These are phyloP conservation scores for Balanococcus diminutus DNA, from an alignment of 2,888 invertebrate species.

Conservation along the genomic window DNA sequence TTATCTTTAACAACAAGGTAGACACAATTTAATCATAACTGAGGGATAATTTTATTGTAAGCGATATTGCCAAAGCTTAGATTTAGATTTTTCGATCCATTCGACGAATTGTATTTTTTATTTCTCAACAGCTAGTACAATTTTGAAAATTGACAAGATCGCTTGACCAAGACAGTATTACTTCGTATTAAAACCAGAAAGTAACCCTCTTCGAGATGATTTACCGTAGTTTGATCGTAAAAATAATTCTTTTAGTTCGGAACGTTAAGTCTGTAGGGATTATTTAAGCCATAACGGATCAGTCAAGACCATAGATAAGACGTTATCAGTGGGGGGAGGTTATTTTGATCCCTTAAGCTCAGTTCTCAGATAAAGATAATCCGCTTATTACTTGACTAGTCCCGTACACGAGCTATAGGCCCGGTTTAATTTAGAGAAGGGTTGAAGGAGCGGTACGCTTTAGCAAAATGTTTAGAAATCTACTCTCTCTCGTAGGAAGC, in stretches of 20 bases:
- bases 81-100: neutral
- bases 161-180: conserved; percentile 22
- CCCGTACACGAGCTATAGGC: conserved; percentile 52
- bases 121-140: conserved; percentile 31
- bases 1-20: neutral
- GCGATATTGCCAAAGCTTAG: neutral
- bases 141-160: conserved; percentile 27
- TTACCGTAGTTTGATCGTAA: conserved; percentile 35
- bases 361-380: conserved; percentile 54
- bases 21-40: neutral
- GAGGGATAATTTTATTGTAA: too few relatives aligned
- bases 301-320: conserved; percentile 50
- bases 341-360: conserved; percentile 50
- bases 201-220: conserved; percentile 37
- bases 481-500: conserved; percentile 11
- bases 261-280: conserved; percentile 47
- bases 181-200: conserved; percentile 16
- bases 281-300: conserved; percentile 51
- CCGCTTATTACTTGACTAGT: conserved; percentile 54
- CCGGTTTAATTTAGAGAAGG: conserved; percentile 44
- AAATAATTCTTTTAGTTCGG: conserved; percentile 40
- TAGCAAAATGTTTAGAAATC: conserved; percentile 39
- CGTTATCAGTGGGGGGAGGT: conserved; percentile 32
- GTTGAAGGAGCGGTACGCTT: conserved; percentile 18
- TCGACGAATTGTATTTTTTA: neutral